Conservation (phyloP, 2,113 vertebrate genomes). For the Cynoglossus semilaevis region DNA sequence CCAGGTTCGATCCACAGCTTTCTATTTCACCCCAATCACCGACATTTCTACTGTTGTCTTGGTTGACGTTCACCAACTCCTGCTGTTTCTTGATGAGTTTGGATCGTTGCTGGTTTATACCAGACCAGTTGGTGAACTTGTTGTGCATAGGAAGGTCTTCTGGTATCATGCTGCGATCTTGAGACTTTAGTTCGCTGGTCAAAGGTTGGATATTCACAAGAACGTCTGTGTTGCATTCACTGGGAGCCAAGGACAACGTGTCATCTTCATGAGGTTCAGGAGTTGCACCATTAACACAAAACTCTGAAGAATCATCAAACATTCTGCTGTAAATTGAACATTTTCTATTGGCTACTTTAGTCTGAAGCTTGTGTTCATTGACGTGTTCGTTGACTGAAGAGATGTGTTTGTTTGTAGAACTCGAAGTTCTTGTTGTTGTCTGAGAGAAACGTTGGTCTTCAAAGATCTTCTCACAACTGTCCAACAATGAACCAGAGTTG, state of each 20-base stretch:
- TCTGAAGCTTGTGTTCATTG: slow-evolving; percentile 7
- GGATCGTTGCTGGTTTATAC: slow-evolving; percentile 68
- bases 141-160: slow-evolving; percentile 86
- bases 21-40: slow-evolving; percentile 20
- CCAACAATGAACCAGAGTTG: slow-evolving; percentile 21
- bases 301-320: slow-evolving; percentile 19
- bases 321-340: slow-evolving; percentile 4
- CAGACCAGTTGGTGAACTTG: slow-evolving; percentile 89
- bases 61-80: slow-evolving; percentile 17
- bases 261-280: slow-evolving; percentile 67
- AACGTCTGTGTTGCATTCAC: slow-evolving; percentile 83
- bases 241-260: slow-evolving; percentile 70
- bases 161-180: slow-evolving; percentile 51
- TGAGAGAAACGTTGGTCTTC: neutral
- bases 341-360: slow-evolving; percentile 3
- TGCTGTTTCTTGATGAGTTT: slow-evolving; percentile 13
- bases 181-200: slow-evolving; percentile 2
- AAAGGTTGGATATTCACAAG: slow-evolving; percentile 68
- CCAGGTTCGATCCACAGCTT: slow-evolving; percentile 30
- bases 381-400: slow-evolving; percentile 15
- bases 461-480: slow-evolving; percentile 14
- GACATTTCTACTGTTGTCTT: slow-evolving; percentile 30
- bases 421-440: slow-evolving; percentile 9
- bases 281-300: slow-evolving; percentile 31
- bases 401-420: neutral